Conservation (phyloP, 92 coral and sea anemone genomes). For the Umimayanthus chanpuru region DNA sequence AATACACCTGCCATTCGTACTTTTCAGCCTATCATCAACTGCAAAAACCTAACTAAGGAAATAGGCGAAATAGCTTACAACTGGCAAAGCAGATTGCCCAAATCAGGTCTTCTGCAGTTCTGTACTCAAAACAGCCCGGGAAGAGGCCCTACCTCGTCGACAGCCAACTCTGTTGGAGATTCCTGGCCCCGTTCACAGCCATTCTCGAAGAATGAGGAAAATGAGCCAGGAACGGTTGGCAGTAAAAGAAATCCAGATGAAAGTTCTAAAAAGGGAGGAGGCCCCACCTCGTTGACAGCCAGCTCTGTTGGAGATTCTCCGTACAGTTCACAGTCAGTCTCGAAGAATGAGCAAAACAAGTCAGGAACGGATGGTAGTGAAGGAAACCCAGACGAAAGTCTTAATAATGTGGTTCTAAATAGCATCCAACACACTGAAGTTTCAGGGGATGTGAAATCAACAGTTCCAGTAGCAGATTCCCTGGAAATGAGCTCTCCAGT, state of each 20-base stretch:
- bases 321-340: neutral
- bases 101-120: slow-evolving; percentile 54
- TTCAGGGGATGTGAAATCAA: neutral
- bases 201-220: neutral
- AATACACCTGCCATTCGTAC: neutral
- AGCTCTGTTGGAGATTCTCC: neutral
- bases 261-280: neutral
- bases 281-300: neutral
- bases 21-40: slow-evolving; percentile 57
- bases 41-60: slow-evolving; percentile 58
- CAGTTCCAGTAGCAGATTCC: neutral
- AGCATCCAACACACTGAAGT: neutral
- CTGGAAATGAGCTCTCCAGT: neutral
- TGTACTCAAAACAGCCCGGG: slow-evolving; percentile 17
- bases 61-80: slow-evolving; percentile 54
- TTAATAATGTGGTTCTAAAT: neutral
- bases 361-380: neutral
- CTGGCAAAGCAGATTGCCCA: slow-evolving; percentile 53
- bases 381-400: neutral
- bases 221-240: neutral
- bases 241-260: neutral
- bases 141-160: neutral
- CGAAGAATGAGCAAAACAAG: neutral
- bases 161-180: neutral
- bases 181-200: neutral